Conservation (phyloP, 2,113 vertebrate genomes). For the Lethenteron camtschaticum region DNA sequence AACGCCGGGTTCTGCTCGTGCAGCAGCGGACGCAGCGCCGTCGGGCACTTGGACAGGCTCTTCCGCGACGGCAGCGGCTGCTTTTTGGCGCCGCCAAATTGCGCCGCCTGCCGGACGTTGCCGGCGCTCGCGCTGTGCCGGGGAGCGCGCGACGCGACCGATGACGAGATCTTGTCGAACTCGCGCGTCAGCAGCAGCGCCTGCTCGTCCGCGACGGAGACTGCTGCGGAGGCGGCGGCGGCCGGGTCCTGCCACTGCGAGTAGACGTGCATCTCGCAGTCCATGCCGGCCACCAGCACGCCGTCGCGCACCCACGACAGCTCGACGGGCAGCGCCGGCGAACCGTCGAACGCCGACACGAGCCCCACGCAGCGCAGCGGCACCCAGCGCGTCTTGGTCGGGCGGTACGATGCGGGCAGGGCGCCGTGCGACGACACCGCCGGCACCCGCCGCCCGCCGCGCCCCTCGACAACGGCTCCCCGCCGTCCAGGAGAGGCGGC, state of each 20-base stretch:
- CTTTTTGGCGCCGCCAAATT: background rate
- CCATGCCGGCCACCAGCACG: constrained; percentile 91
- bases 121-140: background rate
- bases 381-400: constrained; percentile 70
- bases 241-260: constrained; percentile 81
- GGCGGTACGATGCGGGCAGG: background rate
- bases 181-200: constrained; percentile 21
- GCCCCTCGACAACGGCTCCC: constrained; percentile 29
- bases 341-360: constrained; percentile 78
- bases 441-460: background rate
- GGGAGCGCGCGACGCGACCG: background rate
- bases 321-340: constrained; percentile 75
- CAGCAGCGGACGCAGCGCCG: background rate
- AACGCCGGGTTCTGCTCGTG: constrained; percentile 20
- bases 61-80: background rate
- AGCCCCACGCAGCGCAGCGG: constrained; percentile 65
- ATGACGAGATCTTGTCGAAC: constrained; percentile 1
- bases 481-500: constrained; percentile 73
- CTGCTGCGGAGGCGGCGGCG: constrained; percentile 9
- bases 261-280: constrained; percentile 98
- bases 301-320: constrained; percentile 93
- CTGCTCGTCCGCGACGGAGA: constrained; percentile 19
- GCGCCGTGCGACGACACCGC: background rate
- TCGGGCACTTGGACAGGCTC: background rate
- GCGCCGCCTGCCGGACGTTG: background rate